Conservation (phyloP, 2,888 invertebrate genomes). For the Palloptera scutellata region DNA sequence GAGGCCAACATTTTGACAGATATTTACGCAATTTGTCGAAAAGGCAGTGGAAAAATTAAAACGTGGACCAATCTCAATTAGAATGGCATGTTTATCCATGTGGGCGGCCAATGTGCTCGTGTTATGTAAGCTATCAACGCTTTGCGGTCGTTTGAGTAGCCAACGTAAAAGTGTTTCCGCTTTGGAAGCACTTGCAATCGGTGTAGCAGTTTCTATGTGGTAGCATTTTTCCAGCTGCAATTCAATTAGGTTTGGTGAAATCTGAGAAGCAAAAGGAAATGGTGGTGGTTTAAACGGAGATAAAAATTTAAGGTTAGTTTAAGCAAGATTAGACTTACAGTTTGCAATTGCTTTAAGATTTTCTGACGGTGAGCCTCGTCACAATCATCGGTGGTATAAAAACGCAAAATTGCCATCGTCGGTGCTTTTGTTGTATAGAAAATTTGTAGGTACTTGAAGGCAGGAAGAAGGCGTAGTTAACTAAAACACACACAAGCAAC, state of each 20-base stretch:
- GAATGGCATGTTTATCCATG: slow-evolving; percentile 55
- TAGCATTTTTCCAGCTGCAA: slow-evolving; percentile 75
- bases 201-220: slow-evolving; percentile 71
- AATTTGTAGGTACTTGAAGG: no score
- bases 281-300: neutral
- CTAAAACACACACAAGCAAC: no score
- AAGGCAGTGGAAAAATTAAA: slow-evolving; percentile 95
- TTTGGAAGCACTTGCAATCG: slow-evolving; percentile 65
- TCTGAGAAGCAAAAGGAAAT: slow-evolving; percentile 26
- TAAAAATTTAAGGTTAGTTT: neutral
- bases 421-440: neutral
- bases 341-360: slow-evolving; percentile 68
- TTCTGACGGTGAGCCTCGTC: slow-evolving; percentile 68
- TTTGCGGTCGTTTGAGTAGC: slow-evolving; percentile 78
- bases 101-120: slow-evolving; percentile 47
- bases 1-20: slow-evolving; percentile 86
- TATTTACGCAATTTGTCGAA: slow-evolving; percentile 95
- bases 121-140: slow-evolving; percentile 66
- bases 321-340: slow-evolving; percentile 52
- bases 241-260: slow-evolving; percentile 34
- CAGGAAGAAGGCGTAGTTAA: no score
- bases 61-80: slow-evolving; percentile 91
- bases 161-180: slow-evolving; percentile 76
- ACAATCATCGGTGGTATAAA: slow-evolving; percentile 47
- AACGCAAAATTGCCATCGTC: slow-evolving; percentile 54